These are phyloP conservation scores for Cricetomys ansorgei DNA, from an alignment of 2,113 vertebrate species.

Conservation along the genomic window DNA sequence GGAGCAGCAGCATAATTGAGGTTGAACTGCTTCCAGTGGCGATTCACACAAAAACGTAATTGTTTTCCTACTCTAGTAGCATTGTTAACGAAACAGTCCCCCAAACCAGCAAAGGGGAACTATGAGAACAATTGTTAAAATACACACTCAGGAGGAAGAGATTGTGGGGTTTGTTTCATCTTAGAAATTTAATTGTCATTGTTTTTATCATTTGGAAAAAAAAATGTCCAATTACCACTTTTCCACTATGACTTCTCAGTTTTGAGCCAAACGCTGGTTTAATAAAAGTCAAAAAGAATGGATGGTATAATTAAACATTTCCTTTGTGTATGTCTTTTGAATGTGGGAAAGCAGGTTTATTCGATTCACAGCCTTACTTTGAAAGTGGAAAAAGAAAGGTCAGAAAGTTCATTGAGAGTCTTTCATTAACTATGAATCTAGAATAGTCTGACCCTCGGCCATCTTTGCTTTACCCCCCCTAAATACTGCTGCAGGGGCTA, in stretches of 20 bases:
- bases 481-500: background rate
- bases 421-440: constrained; percentile 47
- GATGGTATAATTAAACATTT: constrained; percentile 9
- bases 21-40: background rate
- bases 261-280: constrained; percentile 1
- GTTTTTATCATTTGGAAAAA: constrained; percentile 13
- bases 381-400: constrained; percentile 60
- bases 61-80: background rate
- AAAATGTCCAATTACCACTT: constrained; percentile 18
- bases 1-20: background rate
- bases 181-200: background rate
- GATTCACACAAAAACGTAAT: background rate
- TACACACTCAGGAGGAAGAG: background rate
- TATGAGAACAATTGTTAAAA: constrained; percentile 14
- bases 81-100: background rate
- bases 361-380: constrained; percentile 64
- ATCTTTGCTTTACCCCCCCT: background rate
- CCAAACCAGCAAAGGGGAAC: background rate
- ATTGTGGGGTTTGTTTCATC: background rate
- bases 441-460: constrained; percentile 17
- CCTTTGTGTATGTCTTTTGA: background rate
- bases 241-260: background rate
- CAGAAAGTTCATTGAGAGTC: constrained; percentile 1
- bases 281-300: background rate
- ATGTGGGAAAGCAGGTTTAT: constrained; percentile 67